phyloP scores from a whole-genome alignment of 1,140 invertebrate species.

The Meloidogyne floridensis region DNA sequence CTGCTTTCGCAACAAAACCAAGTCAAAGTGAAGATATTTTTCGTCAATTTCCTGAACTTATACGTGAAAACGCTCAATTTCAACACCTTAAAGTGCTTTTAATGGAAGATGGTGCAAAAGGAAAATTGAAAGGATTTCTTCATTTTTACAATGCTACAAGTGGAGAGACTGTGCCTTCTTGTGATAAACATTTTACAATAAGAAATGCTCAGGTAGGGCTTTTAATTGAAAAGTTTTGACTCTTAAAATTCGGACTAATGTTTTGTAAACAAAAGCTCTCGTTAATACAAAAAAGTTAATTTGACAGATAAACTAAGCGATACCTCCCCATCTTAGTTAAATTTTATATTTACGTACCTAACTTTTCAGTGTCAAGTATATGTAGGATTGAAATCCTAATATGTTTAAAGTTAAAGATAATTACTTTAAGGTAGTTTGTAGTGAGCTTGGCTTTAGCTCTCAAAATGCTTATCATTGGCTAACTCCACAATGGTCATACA shows the following conservation, averaged over 20 bases:
- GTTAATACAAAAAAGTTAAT: too few species aligned
- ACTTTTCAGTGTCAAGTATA: too few species aligned
- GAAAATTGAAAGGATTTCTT: slow-evolving; percentile 75
- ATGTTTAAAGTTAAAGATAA: too few species aligned
- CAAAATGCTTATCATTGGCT: slow-evolving; percentile 78
- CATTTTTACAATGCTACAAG: slow-evolving; percentile 93
- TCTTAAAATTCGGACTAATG: too few species aligned
- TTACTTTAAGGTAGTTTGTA: slow-evolving; percentile 76
- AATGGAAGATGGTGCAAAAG: slow-evolving; percentile 57
- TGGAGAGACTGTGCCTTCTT: slow-evolving; percentile 92
- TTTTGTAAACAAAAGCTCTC: too few species aligned
- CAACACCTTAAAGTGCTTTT: slow-evolving; percentile 56
- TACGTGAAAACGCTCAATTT: slow-evolving; percentile 57
- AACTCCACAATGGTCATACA: slow-evolving; percentile 67
- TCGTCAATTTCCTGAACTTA: slow-evolving; percentile 54
- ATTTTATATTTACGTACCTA: too few species aligned
- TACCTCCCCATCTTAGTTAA: too few species aligned
- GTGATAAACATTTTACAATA: slow-evolving; percentile 89
- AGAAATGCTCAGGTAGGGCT: slow-evolving; percentile 79
- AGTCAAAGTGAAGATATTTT: slow-evolving; percentile 51
- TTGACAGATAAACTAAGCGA: too few species aligned
- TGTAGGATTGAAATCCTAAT: too few species aligned
- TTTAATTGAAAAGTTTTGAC: too few species aligned
- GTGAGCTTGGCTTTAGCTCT: slow-evolving; percentile 85
- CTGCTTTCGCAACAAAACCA: slow-evolving; percentile 11